Percentiles rank a stretch among this genome's conserved stretches.
Conservation (phyloP, 2,888 invertebrate genomes). For the Creontiades dilutus region DNA sequence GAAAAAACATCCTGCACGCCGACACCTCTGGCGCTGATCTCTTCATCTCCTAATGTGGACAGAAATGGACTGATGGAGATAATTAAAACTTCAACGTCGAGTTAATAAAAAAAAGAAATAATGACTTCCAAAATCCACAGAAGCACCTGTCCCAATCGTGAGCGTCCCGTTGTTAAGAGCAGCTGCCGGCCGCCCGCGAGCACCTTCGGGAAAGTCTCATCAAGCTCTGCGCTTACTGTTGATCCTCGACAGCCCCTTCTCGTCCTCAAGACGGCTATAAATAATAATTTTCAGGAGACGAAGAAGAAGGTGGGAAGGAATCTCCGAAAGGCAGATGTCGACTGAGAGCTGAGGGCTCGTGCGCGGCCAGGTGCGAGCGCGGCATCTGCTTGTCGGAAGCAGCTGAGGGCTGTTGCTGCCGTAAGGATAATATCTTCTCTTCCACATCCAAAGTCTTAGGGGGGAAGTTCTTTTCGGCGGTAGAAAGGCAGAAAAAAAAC, state of each 20-base stretch:
- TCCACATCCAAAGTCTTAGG: not conserved
- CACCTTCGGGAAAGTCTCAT: not conserved
- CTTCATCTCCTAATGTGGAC: not conserved
- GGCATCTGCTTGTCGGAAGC: slow-evolving; percentile 36
- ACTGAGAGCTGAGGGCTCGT: not conserved
- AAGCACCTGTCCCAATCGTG: slow-evolving; percentile 12
- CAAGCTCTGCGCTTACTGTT: not conserved
- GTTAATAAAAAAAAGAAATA: not conserved
- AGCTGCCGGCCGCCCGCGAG: not conserved
- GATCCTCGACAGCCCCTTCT: not conserved
- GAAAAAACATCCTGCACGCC: no score
- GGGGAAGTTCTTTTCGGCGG: slow-evolving; percentile 14
- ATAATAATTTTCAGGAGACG: slow-evolving; percentile 9
- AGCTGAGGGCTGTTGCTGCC: slow-evolving; percentile 36
- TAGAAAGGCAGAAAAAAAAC: not conserved
- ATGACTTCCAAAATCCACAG: not conserved
- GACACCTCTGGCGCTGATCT: no score
- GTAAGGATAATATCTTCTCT: slow-evolving; percentile 30
- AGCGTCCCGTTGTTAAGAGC: not conserved
- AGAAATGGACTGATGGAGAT: not conserved
- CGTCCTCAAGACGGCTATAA: not conserved
- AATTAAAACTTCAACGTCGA: not conserved
- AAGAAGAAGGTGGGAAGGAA: not conserved
- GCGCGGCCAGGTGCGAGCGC: slow-evolving; percentile 29
- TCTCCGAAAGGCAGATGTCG: slow-evolving; percentile 14